A percentile compares a stretch with the other conserved stretches of the same genome.
phyloP scores from a whole-genome alignment of 2,888 invertebrate genomes.

The Lymantria dispar region DNA sequence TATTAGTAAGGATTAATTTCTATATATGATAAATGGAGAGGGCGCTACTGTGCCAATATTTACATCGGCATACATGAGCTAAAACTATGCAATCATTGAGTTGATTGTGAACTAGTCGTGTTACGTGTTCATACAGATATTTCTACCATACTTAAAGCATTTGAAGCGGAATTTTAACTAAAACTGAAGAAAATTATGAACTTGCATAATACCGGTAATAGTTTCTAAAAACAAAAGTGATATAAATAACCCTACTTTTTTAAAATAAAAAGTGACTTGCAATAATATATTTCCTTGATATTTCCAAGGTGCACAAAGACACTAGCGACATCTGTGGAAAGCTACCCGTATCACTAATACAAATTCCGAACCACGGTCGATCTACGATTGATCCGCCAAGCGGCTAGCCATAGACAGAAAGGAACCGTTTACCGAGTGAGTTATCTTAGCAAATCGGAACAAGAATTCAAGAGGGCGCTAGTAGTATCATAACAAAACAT shows the following conservation, averaged over 20 bases:
- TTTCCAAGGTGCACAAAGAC: background rate
- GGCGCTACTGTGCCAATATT: too few relatives aligned
- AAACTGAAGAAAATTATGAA: background rate
- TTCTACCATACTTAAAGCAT: too few relatives aligned
- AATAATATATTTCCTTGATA: background rate
- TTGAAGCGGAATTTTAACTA: background rate
- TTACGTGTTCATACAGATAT: too few relatives aligned
- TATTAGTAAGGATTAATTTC: too few relatives aligned
- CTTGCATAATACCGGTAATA: background rate
- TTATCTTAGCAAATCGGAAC: background rate
- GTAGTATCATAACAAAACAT: conserved; percentile 4
- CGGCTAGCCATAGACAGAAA: background rate
- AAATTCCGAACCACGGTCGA: conserved; percentile 3
- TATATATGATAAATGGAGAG: too few relatives aligned
- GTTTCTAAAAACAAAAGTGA: background rate
- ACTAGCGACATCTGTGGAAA: conserved; percentile 5
- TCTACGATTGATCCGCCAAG: conserved; percentile 1
- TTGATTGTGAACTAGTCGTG: too few relatives aligned
- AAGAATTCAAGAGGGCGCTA: conserved; percentile 1
- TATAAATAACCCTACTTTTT: conserved; percentile 2
- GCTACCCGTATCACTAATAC: conserved; percentile 4
- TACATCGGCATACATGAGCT: too few relatives aligned
- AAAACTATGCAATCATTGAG: too few relatives aligned
- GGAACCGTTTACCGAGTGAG: background rate
- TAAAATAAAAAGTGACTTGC: background rate